Percentiles rank a stretch among this genome's conserved stretches.
Evolutionary conservation across 1,140 invertebrate species (phyloP).

Genomic region (Tetramorium simillimum): DNA sequence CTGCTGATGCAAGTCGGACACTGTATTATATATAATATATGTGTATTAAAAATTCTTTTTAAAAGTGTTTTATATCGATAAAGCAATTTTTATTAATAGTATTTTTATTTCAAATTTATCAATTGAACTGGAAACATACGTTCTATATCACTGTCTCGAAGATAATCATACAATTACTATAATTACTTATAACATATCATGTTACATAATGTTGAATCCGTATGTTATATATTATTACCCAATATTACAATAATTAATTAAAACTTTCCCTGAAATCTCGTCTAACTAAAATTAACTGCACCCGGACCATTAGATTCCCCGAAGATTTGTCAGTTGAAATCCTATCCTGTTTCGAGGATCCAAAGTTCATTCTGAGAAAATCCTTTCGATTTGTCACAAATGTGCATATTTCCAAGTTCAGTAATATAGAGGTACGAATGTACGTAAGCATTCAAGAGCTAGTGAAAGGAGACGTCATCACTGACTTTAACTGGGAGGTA

Average conservation of each 20-base stretch:
- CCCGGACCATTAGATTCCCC: constrained; percentile 2
- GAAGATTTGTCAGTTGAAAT: constrained; percentile 42
- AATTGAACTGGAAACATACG: neutral
- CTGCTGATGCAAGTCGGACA: constrained; percentile 11
- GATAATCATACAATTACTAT: neutral
- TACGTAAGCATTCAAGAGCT: constrained; percentile 54
- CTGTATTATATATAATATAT: neutral
- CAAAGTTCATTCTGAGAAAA: constrained; percentile 24
- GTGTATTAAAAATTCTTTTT: neutral
- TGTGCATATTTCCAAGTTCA: neutral
- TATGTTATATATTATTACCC: neutral
- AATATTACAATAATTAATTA: constrained; percentile 1
- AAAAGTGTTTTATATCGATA: neutral
- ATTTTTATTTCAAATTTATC: neutral
- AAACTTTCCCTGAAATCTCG: neutral
- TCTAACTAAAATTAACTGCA: constrained; percentile 6
- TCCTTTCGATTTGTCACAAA: neutral
- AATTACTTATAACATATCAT: neutral
- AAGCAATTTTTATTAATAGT: neutral
- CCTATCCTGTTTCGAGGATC: neutral
- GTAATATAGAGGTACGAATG: neutral
- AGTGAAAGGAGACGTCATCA: constrained; percentile 67
- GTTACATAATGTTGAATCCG: neutral
- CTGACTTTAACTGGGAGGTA: constrained; percentile 37
- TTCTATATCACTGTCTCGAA: neutral